Conservation (phyloP, 2,797 vertebrate genomes). For the Poecilia wingei region DNA sequence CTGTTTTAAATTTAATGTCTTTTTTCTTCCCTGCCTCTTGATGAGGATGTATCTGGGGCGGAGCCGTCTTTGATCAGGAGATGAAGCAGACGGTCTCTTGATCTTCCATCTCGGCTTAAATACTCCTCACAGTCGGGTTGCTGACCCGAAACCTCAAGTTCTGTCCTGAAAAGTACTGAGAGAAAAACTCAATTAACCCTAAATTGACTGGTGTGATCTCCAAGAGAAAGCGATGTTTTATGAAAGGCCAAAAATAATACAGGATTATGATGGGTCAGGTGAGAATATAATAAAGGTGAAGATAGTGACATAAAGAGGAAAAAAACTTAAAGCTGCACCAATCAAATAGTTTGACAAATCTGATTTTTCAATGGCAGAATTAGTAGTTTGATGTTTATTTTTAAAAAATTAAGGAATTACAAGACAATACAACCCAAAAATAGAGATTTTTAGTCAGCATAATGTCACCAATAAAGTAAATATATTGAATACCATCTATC, state of each 20-base stretch:
- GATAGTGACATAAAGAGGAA: not conserved
- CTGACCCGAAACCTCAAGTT: slow-evolving; percentile 48
- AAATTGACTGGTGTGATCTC: slow-evolving; percentile 27
- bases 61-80: slow-evolving; percentile 69
- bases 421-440: not conserved
- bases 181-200: slow-evolving; percentile 21
- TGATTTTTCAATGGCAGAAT: not conserved
- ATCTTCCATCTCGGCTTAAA: slow-evolving; percentile 59
- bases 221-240: not conserved
- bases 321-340: not conserved
- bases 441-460: not conserved
- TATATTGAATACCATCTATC: not conserved
- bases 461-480: not conserved
- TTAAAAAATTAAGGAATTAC: not conserved
- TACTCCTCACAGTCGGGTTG: slow-evolving; percentile 20
- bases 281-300: not conserved
- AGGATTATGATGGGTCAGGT: not conserved
- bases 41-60: slow-evolving; percentile 70
- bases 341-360: not conserved
- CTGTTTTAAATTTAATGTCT: slow-evolving; percentile 69
- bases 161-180: slow-evolving; percentile 4
- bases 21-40: slow-evolving; percentile 50
- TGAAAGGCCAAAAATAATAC: not conserved
- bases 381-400: not conserved
- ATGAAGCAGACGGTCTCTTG: slow-evolving; percentile 46